Evolutionary conservation across 2,797 vertebrate genomes (phyloP), one percentile per base, ranked within the genome.

Genomic region (Falco biarmicus): DNA sequence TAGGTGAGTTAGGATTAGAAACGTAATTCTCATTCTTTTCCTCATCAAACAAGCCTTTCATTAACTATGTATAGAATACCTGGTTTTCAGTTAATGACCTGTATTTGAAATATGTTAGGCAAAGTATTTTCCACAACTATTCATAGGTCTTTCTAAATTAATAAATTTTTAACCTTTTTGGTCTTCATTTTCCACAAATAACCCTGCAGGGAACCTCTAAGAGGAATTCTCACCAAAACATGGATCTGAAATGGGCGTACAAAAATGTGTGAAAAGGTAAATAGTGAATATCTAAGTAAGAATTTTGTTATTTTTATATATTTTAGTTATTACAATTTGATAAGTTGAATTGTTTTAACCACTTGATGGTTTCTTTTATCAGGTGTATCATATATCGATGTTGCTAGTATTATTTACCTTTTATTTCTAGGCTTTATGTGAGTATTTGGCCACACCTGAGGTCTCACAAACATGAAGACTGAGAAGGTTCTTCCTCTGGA

Each of bases 371-470:
- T 12, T 37, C 65, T 39, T 48, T 6, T 2, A 61, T 74, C 7
- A 28, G 11, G 2, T 6, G 6, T 8, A 20, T 75, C 2, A 10
- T 54, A 13, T 56, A 29, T 54, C 17, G 22, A 0, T 43, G 20
- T 50, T 54, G 16, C 26, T 71, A 9, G 24, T 60, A 26, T 75
- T 39, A 29, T 50, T 60, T 57, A 6, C 4, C 8, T 81, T 3
- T 0, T 41, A 5, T 79, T 86, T 70, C 18, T 26, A 25, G 32
- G 9, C 6, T 85, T 77, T 31, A 65, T 2, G 11, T 37, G n/a
- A 53, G 8, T 21, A 4, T 15, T 59, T 56, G 31, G 37, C 71
- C 22, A 53, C 11, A 12, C 7, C 10, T 11, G 37, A 73, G 22
- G 19, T 21, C 47, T 85, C 63, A 28, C 26, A 74, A 70, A 5